Evolutionary conservation across 2,888 invertebrate species (phyloP).

Genomic region (Agrilus mali): DNA sequence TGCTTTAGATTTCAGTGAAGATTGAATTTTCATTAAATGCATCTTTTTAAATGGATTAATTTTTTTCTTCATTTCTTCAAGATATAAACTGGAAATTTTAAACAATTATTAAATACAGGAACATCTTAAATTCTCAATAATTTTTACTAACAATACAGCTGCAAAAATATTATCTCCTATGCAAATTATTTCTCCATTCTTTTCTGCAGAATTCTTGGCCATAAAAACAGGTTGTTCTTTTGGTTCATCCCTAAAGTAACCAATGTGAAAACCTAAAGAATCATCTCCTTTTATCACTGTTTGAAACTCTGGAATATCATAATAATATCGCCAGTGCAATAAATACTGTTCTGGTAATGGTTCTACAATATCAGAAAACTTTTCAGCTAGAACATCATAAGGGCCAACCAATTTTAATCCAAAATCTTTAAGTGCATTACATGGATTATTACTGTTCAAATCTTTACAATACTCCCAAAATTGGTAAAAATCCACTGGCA

Average conservation of each 20-base stretch:
- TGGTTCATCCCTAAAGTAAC: constrained; percentile 81
- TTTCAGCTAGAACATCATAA: constrained; percentile 66
- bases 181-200: constrained; percentile 55
- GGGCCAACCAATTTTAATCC: constrained; percentile 74
- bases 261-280: constrained; percentile 66
- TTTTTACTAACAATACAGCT: constrained; percentile 52
- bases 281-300: constrained; percentile 59
- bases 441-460: constrained; percentile 41
- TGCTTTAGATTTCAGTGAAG: constrained; percentile 49
- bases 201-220: constrained; percentile 58
- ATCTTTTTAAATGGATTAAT: constrained; percentile 50
- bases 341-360: constrained; percentile 49
- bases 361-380: constrained; percentile 38
- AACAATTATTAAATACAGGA: constrained; percentile 4
- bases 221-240: constrained; percentile 61
- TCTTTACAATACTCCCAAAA: constrained; percentile 67
- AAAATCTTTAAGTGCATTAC: constrained; percentile 49
- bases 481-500: constrained; percentile 82
- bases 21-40: constrained; percentile 44
- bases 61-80: constrained; percentile 42
- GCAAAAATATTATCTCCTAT: constrained; percentile 71
- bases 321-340: constrained; percentile 81
- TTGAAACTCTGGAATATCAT: constrained; percentile 92
- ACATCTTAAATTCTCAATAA: constrained; percentile 1
- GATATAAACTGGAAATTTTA: constrained; percentile 33